Evolutionary conservation across 2,113 vertebrate genomes (phyloP), one percentile per base, ranked within the genome.

Genomic region (Upupa epops): DNA sequence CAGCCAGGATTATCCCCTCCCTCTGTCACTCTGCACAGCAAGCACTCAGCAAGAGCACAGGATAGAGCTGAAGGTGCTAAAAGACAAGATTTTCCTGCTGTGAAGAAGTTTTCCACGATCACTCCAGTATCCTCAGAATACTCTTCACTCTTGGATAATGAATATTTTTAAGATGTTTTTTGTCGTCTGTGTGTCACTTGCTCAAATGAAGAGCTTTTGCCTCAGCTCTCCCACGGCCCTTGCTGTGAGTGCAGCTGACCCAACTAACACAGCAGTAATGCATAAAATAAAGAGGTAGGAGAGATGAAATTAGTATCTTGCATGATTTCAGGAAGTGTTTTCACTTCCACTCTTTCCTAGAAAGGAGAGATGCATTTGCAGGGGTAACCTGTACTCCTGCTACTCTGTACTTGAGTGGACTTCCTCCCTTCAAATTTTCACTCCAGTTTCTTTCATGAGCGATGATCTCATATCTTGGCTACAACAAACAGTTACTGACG

Each of bases 401-500:
- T 79, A 29, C 13, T 31, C 61, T 82, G 31, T 28, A n/a, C 59
- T 73, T 73, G 8, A 77, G 12, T 15, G 29, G 8, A 25, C 21
- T 79, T 32, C 17, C 36, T 20, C 66, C 45, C 80, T 52, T 49
- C 68, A 60, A 49, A 42, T 79, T 70, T 80, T 60, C 80, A 58
- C 32, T 84, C 28, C 71, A 68, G 28, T 75, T 85, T 25, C 79
- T 40, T 72, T 87, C 79, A 70, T 8, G 28, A 88, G 42, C 46
- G 79, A 32, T 72, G 91, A 92, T 72, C 86, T 32, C 42, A 32
- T 2, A 60, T 28, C 2, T 66, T 93, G 51, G 34, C 55, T 73
- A 77, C 59, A 88, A 78, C 86, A 79, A 60, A 51, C 19, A 59
- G 51, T 72, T 86, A 55, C 36, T 94, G 75, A 66, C 34, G 73